Conservation (phyloP, 2,113 vertebrate species). For the Caranx melampygus region DNA sequence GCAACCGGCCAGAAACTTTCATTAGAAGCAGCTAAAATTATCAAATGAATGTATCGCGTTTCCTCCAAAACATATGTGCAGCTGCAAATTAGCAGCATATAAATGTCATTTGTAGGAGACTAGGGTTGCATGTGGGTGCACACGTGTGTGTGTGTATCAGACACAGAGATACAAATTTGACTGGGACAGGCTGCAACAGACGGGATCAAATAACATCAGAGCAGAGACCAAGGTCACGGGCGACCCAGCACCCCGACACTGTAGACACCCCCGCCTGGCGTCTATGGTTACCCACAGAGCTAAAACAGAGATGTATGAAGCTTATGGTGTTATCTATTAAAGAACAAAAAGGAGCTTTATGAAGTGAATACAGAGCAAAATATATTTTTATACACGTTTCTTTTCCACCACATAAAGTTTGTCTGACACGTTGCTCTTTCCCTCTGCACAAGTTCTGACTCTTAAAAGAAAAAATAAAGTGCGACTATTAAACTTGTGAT, state of each 20-base stretch:
- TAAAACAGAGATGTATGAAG: constrained; percentile 11
- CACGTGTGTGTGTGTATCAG: constrained; percentile 1
- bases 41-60: neutral
- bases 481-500: neutral
- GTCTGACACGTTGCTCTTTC: neutral
- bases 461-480: constrained; percentile 4
- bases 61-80: neutral
- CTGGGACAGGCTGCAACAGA: constrained; percentile 65
- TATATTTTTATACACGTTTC: neutral
- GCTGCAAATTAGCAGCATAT: neutral
- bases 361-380: neutral
- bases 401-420: neutral
- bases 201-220: constrained; percentile 74
- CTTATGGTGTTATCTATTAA: neutral
- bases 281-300: constrained; percentile 43
- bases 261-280: neutral
- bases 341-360: neutral
- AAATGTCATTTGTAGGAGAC: neutral
- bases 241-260: constrained; percentile 35
- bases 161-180: constrained; percentile 39
- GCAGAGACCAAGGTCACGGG: constrained; percentile 36
- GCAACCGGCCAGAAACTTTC: neutral
- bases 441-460: neutral
- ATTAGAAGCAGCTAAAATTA: neutral
- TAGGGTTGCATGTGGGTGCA: constrained; percentile 1